A percentile compares a stretch with the other conserved stretches of the same genome.
Evolutionary conservation across 2,113 vertebrate species (phyloP).

Genomic region (Pangasianodon hypophthalmus): DNA sequence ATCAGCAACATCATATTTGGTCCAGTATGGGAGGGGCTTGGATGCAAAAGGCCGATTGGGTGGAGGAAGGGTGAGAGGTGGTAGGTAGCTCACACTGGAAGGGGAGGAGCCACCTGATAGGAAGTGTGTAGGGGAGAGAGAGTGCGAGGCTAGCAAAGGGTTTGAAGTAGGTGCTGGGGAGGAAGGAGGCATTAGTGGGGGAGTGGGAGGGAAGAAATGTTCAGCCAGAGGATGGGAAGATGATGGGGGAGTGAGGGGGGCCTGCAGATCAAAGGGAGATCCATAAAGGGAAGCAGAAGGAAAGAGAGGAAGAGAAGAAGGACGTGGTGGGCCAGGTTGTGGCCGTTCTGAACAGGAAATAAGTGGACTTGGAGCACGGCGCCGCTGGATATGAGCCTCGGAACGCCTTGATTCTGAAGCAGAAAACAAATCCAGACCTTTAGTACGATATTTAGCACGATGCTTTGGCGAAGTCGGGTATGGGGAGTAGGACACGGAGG

Average conservation of each 20-base stretch:
- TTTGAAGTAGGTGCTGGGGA: constrained; percentile 70
- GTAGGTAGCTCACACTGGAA: constrained; percentile 80
- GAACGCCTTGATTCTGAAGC: constrained; percentile 70
- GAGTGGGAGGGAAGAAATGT: constrained; percentile 71
- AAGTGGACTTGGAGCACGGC: constrained; percentile 86
- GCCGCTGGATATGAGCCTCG: constrained; percentile 69
- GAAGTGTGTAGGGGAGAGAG: constrained; percentile 86
- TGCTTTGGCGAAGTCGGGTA: constrained; percentile 79
- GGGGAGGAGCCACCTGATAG: constrained; percentile 79
- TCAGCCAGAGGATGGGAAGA: constrained; percentile 76
- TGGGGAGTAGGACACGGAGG: constrained; percentile 82
- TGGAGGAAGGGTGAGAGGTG: constrained; percentile 80
- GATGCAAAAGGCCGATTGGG: constrained; percentile 88
- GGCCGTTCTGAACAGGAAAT: constrained; percentile 81
- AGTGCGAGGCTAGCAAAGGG: constrained; percentile 77
- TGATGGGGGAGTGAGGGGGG: constrained; percentile 72
- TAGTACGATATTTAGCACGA: constrained; percentile 72
- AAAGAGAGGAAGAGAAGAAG: constrained; percentile 88
- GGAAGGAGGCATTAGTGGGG: constrained; percentile 75
- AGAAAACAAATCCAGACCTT: constrained; percentile 75
- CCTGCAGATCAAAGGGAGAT: constrained; percentile 72
- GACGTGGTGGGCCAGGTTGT: constrained; percentile 81
- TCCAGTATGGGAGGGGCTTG: constrained; percentile 91
- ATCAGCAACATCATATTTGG: constrained; percentile 93
- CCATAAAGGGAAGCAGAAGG: constrained; percentile 76